Percentiles rank a stretch among this genome's conserved stretches.
Conservation (phyloP, 1,140 invertebrate species). For the Pogonus chalceus region DNA sequence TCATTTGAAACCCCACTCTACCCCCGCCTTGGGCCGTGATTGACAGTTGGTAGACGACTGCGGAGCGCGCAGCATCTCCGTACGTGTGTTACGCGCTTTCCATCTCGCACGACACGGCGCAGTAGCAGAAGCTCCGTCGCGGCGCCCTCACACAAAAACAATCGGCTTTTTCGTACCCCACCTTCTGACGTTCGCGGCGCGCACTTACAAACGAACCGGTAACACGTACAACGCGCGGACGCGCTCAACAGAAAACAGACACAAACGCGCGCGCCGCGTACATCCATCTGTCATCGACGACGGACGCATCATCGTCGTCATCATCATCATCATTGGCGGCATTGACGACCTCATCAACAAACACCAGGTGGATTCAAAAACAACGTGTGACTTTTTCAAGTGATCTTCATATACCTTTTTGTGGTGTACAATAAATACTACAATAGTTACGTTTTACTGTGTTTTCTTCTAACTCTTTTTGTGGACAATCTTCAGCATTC, state of each 20-base stretch:
- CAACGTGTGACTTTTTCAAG: neutral
- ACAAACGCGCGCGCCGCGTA: neutral
- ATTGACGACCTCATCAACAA: neutral
- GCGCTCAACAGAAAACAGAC: neutral
- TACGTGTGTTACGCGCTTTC: constrained; percentile 6
- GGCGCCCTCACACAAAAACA: constrained; percentile 7
- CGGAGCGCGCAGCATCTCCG: constrained; percentile 48
- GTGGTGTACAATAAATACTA: no score
- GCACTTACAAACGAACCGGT: neutral
- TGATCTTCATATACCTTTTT: no score
- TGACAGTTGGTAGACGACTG: constrained; percentile 58
- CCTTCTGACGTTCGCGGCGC: neutral
- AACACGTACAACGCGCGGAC: neutral
- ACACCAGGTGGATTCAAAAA: neutral
- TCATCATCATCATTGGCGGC: neutral
- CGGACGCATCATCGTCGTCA: neutral
- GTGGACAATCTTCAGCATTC: no score
- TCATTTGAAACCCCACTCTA: constrained; percentile 41
- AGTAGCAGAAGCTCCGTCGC: constrained; percentile 4
- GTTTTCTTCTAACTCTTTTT: no score
- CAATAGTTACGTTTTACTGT: no score
- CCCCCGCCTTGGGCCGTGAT: constrained; percentile 42
- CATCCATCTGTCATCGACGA: no score
- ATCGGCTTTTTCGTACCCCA: neutral
- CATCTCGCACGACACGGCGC: constrained; percentile 1